Evolutionary conservation across 2,888 invertebrate genomes (phyloP), one percentile per base, ranked within the genome.

Genomic region (Cephus runcator): DNA sequence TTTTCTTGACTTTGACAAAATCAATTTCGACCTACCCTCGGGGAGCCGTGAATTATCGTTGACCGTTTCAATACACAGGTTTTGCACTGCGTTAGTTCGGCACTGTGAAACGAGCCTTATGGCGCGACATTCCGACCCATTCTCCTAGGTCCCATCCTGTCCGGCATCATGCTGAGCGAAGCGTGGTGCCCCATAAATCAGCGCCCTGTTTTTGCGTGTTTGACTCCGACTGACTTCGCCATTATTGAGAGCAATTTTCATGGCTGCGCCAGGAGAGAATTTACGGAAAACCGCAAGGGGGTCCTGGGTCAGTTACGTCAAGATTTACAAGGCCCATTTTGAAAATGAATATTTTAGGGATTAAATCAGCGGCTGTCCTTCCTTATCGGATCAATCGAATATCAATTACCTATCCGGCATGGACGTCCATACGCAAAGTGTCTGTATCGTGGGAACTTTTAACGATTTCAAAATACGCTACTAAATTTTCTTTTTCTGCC

Each of bases 151-250:
- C 31, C 71, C 71, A 71, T 71, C 33, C 33, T 34, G 71, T 71
- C 79, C 73, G 76, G 84, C 80, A 81, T 86, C 87, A 86, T 79
- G 87, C 84, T 84, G 87, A 77, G 86, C 83, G 80, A 81, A 83
- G 83, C 85, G 83, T 85, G 85, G 83, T 83, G 79, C 84, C 79
- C 82, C 86, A 86, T 90, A 90, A 90, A 90, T 90, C 89, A 88
- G 86, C 82, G 79, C 81, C 83, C 87, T 87, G 88, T 88, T 88
- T 90, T 90, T 89, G 85, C 88, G 87, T 88, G 87, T 89, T 89
- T 88, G 86, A 88, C 87, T 86, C 84, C 81, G 80, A 83, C 81
- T 84, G 83, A 84, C 88, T 83, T 79, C 80, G 81, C 81, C 86
- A 84, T 88, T 88, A 89, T 89, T 88, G 88, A 87, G 84, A 82